Conservation (phyloP, 2,113 vertebrate genomes). For the Lonchura striata region DNA sequence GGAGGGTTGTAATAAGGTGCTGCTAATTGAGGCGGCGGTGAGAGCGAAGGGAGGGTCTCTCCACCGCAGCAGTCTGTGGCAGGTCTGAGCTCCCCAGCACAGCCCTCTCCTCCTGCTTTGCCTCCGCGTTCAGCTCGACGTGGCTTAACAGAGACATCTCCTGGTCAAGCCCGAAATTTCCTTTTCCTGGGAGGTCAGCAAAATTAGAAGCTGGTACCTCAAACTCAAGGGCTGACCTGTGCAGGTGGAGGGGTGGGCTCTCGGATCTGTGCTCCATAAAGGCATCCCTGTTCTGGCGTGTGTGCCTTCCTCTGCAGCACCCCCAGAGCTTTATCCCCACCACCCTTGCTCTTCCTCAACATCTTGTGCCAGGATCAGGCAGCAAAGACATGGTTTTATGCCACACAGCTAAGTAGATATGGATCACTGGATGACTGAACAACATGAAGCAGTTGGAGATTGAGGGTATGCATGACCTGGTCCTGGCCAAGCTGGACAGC, state of each 20-base stretch:
- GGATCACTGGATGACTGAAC: neutral
- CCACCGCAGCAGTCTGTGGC: neutral
- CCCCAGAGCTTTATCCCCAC: neutral
- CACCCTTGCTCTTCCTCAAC: neutral
- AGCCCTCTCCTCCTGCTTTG: neutral
- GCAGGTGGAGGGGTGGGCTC: neutral
- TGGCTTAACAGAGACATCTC: slow-evolving; percentile 60
- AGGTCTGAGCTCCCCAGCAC: neutral
- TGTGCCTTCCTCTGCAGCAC: neutral
- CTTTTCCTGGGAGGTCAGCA: neutral
- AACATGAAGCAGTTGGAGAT: neutral
- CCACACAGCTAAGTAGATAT: neutral
- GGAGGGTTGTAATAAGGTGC: neutral
- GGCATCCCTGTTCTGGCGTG: fast-evolving
- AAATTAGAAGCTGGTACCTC: neutral
- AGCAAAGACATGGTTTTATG: neutral
- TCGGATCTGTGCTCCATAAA: neutral
- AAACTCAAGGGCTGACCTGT: neutral
- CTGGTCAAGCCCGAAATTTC: slow-evolving; percentile 20
- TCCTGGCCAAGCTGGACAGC: neutral
- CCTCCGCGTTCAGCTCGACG: fast-evolving
- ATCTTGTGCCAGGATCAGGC: neutral
- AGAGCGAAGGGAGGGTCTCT: neutral
- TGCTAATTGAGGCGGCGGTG: neutral
- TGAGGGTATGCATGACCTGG: neutral